These are phyloP conservation scores for Danionella cerebrum DNA, from an alignment of 2,113 vertebrate genomes.

Conservation along the genomic window DNA sequence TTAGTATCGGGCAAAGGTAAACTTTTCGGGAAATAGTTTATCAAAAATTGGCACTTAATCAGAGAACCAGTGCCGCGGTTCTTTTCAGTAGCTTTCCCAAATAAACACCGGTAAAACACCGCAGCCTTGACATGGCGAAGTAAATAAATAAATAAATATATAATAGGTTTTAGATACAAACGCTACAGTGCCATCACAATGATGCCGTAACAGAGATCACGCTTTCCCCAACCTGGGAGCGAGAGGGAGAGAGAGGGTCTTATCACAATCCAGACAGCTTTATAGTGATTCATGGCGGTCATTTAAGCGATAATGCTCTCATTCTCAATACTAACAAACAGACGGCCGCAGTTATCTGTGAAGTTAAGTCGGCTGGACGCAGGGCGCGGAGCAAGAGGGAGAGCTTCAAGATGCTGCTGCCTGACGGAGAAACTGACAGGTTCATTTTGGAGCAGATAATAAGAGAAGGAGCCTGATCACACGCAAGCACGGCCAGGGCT, in stretches of 20 bases:
- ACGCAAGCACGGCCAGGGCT: constrained; percentile 63
- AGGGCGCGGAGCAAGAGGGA: constrained; percentile 76
- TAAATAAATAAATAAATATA: no score
- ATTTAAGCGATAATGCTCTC: constrained; percentile 99
- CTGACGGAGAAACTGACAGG: constrained; percentile 99
- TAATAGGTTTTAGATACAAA: no score
- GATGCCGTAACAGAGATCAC: constrained; percentile 58
- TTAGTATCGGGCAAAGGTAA: no score
- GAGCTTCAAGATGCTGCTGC: constrained; percentile 96
- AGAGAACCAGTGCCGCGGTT: no score
- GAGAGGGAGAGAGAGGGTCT: constrained; percentile 67
- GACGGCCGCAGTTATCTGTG: constrained; percentile 87
- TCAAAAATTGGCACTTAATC: no score
- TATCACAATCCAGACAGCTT: constrained; percentile 89
- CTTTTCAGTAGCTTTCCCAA: no score
- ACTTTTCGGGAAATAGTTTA: no score
- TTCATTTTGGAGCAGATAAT: constrained; percentile 99
- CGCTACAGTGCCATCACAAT: no score
- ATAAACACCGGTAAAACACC: no score
- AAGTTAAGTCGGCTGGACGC: constrained; percentile 77
- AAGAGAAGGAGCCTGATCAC: constrained; percentile 86
- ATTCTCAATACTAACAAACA: constrained; percentile 94
- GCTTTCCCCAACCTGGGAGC: constrained; percentile 59
- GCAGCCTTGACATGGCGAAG: no score
- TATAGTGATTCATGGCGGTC: constrained; percentile 96